Percentiles rank a stretch among this genome's conserved stretches.
phyloP scores from a whole-genome alignment of 2,797 vertebrate species.

The Semaprochilodus insignis region DNA sequence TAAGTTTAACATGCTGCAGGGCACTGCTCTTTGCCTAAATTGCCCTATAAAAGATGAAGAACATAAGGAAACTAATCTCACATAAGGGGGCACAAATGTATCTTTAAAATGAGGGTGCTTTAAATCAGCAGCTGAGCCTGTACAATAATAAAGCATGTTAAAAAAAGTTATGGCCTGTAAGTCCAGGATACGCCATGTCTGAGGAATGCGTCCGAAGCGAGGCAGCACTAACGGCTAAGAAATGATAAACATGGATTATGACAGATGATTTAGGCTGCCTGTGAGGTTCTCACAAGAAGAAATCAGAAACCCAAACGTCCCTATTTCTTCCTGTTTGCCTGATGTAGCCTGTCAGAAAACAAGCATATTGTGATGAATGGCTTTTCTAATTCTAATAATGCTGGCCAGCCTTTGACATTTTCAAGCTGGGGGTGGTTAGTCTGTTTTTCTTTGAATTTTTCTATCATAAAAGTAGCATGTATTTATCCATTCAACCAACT shows the following conservation, averaged over 20 bases:
- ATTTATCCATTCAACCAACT: conserved; percentile 41
- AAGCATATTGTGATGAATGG: conserved; percentile 39
- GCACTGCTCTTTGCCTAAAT: conserved; percentile 45
- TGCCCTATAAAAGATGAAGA: conserved; percentile 56
- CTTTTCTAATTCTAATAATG: conserved; percentile 49
- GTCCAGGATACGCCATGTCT: conserved; percentile 28
- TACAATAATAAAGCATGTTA: conserved; percentile 41
- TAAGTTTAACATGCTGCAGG: conserved; percentile 24
- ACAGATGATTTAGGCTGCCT: conserved; percentile 49
- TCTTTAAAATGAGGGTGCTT: conserved; percentile 38
- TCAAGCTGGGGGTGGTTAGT: conserved; percentile 25
- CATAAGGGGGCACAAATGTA: conserved; percentile 37
- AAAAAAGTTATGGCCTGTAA: conserved; percentile 44
- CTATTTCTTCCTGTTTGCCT: conserved; percentile 14
- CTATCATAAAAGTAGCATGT: conserved; percentile 38
- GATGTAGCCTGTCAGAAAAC: conserved; percentile 2
- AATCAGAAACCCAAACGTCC: not conserved
- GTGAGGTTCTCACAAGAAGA: not conserved
- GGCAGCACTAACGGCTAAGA: conserved; percentile 33
- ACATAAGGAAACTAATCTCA: conserved; percentile 49
- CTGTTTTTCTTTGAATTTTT: conserved; percentile 32
- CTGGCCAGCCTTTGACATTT: conserved; percentile 11
- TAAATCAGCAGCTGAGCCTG: conserved; percentile 50
- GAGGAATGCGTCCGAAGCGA: conserved; percentile 24
- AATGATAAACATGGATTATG: conserved; percentile 49